phyloP scores from a whole-genome alignment of 2,113 vertebrate genomes.

The Tautogolabrus adspersus region DNA sequence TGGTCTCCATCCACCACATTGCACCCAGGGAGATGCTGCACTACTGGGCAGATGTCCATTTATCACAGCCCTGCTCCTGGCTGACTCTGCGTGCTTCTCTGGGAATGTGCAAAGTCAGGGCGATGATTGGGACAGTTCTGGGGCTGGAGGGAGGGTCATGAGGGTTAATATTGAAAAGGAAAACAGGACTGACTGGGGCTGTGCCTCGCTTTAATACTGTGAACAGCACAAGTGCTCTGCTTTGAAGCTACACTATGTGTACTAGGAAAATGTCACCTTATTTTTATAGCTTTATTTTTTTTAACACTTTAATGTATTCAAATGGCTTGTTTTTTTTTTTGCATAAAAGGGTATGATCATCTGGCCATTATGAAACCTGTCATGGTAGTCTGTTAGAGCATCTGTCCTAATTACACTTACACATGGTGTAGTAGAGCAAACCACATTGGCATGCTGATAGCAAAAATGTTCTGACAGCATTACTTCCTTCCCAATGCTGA shows the following conservation, averaged over 20 bases:
- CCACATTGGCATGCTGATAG: slow-evolving; percentile 26
- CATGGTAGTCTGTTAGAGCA: slow-evolving; percentile 2
- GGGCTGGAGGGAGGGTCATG: slow-evolving; percentile 61
- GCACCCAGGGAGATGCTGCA: slow-evolving; percentile 81
- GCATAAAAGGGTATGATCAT: slow-evolving; percentile 17
- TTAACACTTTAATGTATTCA: slow-evolving; percentile 10
- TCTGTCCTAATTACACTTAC: slow-evolving; percentile 10
- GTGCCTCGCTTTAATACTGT: slow-evolving; percentile 43
- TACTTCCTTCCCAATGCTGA: no score
- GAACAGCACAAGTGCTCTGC: slow-evolving; percentile 63
- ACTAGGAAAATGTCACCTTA: slow-evolving; percentile 57
- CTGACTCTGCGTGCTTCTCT: slow-evolving; percentile 75
- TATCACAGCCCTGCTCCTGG: slow-evolving; percentile 81
- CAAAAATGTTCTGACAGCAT: no score
- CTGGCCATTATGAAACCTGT: neutral
- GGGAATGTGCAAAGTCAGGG: slow-evolving; percentile 84
- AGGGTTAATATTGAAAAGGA: neutral
- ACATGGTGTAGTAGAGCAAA: slow-evolving; percentile 35
- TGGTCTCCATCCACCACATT: slow-evolving; percentile 87
- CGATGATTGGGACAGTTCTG: slow-evolving; percentile 72
- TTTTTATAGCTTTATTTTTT: slow-evolving; percentile 72
- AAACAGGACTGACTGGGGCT: slow-evolving; percentile 7
- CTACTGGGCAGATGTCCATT: slow-evolving; percentile 83
- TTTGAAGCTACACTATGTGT: slow-evolving; percentile 45
- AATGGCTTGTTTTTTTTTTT: neutral